Percentiles rank a stretch among this genome's conserved stretches.
These are phyloP conservation scores for Moxostoma hubbsi DNA, from an alignment of 2,797 vertebrate genomes.

Conservation along the genomic window DNA sequence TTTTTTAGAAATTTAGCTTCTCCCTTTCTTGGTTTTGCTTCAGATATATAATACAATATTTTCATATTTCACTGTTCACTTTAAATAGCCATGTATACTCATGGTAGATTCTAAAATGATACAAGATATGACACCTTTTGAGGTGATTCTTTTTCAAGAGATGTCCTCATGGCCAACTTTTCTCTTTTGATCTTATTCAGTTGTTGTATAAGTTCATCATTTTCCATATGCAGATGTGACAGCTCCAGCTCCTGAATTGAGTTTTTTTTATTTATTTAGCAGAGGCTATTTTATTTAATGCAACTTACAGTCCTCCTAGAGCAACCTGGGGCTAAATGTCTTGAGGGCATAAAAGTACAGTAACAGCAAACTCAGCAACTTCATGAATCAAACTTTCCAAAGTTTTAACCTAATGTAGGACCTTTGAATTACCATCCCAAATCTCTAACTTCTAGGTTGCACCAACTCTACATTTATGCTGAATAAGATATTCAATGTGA, in stretches of 20 bases:
- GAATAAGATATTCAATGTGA: not conserved
- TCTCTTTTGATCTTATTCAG: conserved; percentile 78
- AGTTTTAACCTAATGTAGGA: conserved; percentile 11
- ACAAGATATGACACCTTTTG: conserved; percentile 43
- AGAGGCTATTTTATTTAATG: not conserved
- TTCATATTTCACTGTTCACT: not conserved
- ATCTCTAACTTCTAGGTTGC: not conserved
- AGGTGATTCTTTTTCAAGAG: conserved; percentile 47
- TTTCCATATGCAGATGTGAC: conserved; percentile 75
- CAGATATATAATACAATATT: conserved; percentile 40
- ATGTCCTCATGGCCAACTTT: conserved; percentile 75
- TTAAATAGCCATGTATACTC: not conserved
- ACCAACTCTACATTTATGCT: not conserved
- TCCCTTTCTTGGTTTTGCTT: conserved; percentile 46
- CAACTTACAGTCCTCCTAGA: not conserved
- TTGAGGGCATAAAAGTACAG: not conserved
- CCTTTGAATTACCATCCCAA: conserved; percentile 6
- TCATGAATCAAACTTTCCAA: not conserved
- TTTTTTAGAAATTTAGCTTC: conserved; percentile 39
- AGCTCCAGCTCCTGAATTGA: conserved; percentile 80
- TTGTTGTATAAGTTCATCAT: conserved; percentile 78
- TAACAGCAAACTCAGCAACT: not conserved
- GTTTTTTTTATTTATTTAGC: not conserved
- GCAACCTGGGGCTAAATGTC: not conserved
- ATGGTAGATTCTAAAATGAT: not conserved